Percentiles rank a stretch among this genome's conserved stretches.
phyloP scores from a whole-genome alignment of 1,140 invertebrate species.

The Drosophila murphyi region DNA sequence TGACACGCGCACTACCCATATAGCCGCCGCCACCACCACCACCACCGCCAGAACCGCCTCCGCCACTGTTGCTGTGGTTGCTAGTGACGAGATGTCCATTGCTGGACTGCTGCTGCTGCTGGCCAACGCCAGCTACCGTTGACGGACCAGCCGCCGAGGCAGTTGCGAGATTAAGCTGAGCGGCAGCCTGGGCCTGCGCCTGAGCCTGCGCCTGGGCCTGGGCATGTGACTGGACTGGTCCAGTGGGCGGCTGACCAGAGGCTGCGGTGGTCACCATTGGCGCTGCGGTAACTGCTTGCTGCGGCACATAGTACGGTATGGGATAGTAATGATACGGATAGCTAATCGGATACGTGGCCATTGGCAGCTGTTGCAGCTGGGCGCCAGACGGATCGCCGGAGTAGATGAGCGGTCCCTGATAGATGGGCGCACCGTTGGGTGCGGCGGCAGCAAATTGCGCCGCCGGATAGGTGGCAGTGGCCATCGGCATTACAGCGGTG shows the following conservation, averaged over 20 bases:
- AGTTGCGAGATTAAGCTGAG: constrained; percentile 50
- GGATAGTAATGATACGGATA: constrained; percentile 82
- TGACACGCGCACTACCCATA: constrained; percentile 62
- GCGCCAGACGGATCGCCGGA: constrained; percentile 76
- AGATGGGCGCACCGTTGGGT: constrained; percentile 78
- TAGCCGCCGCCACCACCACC: constrained; percentile 26
- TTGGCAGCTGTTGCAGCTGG: constrained; percentile 80
- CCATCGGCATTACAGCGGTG: constrained; percentile 73
- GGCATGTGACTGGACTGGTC: constrained; percentile 28
- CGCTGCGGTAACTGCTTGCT: constrained; percentile 61
- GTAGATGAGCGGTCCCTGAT: constrained; percentile 80
- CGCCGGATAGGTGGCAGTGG: constrained; percentile 75
- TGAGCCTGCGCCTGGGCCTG: constrained; percentile 46
- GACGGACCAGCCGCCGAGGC: constrained; percentile 69
- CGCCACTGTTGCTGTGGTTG: constrained; percentile 22
- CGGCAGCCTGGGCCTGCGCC: constrained; percentile 47
- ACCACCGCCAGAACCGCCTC: constrained; percentile 8
- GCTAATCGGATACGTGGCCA: constrained; percentile 81
- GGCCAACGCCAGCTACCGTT: constrained; percentile 50
- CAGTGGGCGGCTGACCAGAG: constrained; percentile 42
- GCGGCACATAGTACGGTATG: constrained; percentile 82
- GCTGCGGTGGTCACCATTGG: constrained; percentile 54
- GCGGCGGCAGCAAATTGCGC: constrained; percentile 74
- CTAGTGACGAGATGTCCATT: constrained; percentile 39
- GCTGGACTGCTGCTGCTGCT: constrained; percentile 39